Base-by-base conservation (phyloP, 2,888 invertebrate genomes). In the Diaperis boleti region DNA sequence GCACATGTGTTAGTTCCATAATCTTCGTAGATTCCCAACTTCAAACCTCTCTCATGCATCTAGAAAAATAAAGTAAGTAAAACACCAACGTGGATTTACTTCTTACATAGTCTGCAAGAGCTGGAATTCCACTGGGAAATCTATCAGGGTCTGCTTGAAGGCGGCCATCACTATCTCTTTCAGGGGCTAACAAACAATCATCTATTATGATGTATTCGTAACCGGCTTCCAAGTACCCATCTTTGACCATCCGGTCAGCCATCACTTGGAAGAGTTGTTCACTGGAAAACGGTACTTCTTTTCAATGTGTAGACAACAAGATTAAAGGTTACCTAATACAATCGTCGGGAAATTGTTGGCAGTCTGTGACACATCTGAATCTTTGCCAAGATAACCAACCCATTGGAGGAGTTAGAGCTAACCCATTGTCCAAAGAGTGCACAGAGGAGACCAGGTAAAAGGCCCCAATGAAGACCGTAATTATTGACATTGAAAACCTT, bases 1-100 rank as follows among this genome's bases (percentile, higher is more conserved):
- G 85, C 90, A 75, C 93, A 94, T 0, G 94, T 94, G 60, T 83
- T 79, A 18, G 85, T 88, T 0, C 94, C 94, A 74, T 90, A 92
- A 79, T 94, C 92, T 70, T 89, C 89, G 77, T 94, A 94, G 71
- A 94, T 88, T 4, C 92, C 94, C 76, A 94, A 89, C 77, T 92
- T 90, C 11, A 94, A 79, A 0, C 92, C 92, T 74, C 84, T 86
- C 4, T 81, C 79, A 74, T 94, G 93, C 50, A 92, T 83, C 92
- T 92, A 41, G 7, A 39, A 39, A 8, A n/a, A n/a, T n/a, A n/a
- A n/a, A n/a, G n/a, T n/a, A n/a, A n/a, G n/a, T n/a, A n/a, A n/a
- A n/a, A n/a, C n/a, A n/a, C n/a, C n/a, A n/a, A n/a, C n/a, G n/a
- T n/a, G 6, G 20, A 20, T 15, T 3, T 15, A n/a, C 6, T 13